These are phyloP conservation scores for Hartigia nigra DNA, from an alignment of 2,888 invertebrate genomes.

Conservation along the genomic window DNA sequence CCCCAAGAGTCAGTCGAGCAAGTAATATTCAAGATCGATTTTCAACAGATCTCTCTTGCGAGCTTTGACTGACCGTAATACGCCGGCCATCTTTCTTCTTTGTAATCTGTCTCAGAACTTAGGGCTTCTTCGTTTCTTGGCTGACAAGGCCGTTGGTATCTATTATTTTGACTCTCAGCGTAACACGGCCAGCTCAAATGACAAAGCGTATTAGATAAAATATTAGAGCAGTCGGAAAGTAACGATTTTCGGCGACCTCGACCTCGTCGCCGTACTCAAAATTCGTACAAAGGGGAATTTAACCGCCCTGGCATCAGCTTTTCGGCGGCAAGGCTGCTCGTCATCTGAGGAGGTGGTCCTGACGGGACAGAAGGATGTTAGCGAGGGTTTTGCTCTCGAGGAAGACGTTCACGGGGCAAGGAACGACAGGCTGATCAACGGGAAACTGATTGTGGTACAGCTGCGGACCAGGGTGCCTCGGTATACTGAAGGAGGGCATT, in stretches of 20 bases:
- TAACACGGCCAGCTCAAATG: neutral
- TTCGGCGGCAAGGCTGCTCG: conserved; percentile 56
- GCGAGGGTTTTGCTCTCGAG: conserved; percentile 7
- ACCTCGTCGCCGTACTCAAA: conserved; percentile 1
- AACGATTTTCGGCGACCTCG: neutral
- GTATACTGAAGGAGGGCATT: conserved; percentile 43
- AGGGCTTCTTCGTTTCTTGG: neutral
- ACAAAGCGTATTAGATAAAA: neutral
- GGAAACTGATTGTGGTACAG: conserved; percentile 4
- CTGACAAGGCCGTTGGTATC: neutral
- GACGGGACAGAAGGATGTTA: conserved; percentile 37
- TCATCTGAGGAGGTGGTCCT: conserved; percentile 56
- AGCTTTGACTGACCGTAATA: neutral
- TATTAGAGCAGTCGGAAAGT: neutral
- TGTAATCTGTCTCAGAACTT: neutral
- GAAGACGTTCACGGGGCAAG: neutral
- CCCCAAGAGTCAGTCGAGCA: neutral
- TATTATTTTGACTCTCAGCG: neutral
- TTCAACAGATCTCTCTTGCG: neutral
- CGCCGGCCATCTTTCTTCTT: neutral
- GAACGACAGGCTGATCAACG: neutral
- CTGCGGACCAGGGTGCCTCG: neutral
- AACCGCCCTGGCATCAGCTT: conserved; percentile 54
- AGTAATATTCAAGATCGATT: neutral
- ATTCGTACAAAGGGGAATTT: conserved; percentile 21